Percentiles rank a stretch among this genome's conserved stretches.
Conservation (phyloP, 2,113 vertebrate genomes). For the Pteronura brasiliensis region DNA sequence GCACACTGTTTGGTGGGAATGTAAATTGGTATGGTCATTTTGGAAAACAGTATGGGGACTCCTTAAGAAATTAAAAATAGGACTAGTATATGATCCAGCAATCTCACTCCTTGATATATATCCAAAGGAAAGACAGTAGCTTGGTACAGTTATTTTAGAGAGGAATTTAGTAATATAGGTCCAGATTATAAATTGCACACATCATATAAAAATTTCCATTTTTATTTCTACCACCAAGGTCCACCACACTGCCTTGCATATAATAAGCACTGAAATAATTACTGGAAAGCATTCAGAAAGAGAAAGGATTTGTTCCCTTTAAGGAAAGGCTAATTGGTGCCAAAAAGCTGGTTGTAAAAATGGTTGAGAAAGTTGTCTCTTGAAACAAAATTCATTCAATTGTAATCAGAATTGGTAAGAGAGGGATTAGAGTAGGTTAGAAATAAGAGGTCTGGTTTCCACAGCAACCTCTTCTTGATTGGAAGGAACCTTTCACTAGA, state of each 20-base stretch:
- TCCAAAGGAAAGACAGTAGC: not conserved
- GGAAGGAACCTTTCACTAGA: slow-evolving; percentile 9
- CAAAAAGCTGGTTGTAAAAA: slow-evolving; percentile 45
- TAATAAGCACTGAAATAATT: slow-evolving; percentile 8
- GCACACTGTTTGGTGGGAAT: not conserved
- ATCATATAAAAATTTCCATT: not conserved
- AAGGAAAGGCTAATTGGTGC: slow-evolving; percentile 29
- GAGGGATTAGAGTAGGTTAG: slow-evolving; percentile 48
- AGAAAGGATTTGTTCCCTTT: slow-evolving; percentile 12
- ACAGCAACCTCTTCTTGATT: slow-evolving; percentile 57
- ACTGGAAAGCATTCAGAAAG: slow-evolving; percentile 19
- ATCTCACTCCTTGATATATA: too few relatives aligned
- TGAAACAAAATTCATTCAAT: slow-evolving; percentile 48
- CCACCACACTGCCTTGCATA: not conserved
- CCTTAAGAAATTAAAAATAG: too few relatives aligned
- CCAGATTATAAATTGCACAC: too few relatives aligned
- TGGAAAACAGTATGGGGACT: too few relatives aligned
- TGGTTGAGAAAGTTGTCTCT: slow-evolving; percentile 39
- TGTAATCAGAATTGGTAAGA: slow-evolving; percentile 57
- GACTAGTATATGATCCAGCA: too few relatives aligned
- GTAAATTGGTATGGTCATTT: not conserved
- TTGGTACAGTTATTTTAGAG: not conserved
- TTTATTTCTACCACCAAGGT: not conserved
- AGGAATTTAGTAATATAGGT: not conserved
- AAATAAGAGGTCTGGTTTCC: slow-evolving; percentile 51